Percentiles rank a stretch among this genome's conserved stretches.
phyloP scores from a whole-genome alignment of 2,888 invertebrate genomes.

The Cacoxenus indagator region DNA sequence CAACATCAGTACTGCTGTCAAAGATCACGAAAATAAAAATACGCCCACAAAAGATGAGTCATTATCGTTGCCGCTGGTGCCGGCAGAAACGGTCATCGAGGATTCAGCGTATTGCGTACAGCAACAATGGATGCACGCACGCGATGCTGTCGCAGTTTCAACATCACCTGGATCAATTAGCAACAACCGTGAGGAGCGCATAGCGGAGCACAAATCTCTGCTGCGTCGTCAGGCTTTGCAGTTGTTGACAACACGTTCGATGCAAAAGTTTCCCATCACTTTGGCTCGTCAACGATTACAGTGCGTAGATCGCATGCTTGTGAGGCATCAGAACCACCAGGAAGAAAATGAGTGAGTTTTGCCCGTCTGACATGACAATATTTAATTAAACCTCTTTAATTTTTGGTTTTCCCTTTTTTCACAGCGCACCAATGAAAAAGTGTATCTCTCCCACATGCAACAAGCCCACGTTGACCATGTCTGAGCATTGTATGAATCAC shows the following conservation, averaged over 20 bases:
- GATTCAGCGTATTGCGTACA: conserved; percentile 64
- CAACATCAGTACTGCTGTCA: no score
- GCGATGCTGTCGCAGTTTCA: conserved; percentile 26
- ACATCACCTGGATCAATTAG: conserved; percentile 29
- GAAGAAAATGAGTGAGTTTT: conserved; percentile 57
- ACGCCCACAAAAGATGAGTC: no score
- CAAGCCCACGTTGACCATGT: conserved; percentile 69
- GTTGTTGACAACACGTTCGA: conserved; percentile 60
- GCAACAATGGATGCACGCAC: conserved; percentile 60
- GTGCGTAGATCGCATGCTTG: conserved; percentile 65
- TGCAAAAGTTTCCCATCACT: conserved; percentile 59
- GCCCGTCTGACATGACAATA: background rate
- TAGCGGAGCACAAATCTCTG: conserved; percentile 62
- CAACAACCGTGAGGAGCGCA: conserved; percentile 66
- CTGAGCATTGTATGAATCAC: conserved; percentile 86
- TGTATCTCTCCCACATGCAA: conserved; percentile 62
- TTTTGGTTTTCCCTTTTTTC: background rate
- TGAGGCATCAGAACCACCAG: conserved; percentile 61
- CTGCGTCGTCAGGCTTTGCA: conserved; percentile 68
- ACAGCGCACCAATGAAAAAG: conserved; percentile 45
- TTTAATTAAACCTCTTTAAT: no score
- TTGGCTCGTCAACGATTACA: conserved; percentile 62
- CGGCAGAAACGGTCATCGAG: no score
- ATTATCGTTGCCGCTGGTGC: no score
- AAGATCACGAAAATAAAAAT: no score